phyloP scores from a whole-genome alignment of 2,113 vertebrate species.

The Cromileptes altivelis region DNA sequence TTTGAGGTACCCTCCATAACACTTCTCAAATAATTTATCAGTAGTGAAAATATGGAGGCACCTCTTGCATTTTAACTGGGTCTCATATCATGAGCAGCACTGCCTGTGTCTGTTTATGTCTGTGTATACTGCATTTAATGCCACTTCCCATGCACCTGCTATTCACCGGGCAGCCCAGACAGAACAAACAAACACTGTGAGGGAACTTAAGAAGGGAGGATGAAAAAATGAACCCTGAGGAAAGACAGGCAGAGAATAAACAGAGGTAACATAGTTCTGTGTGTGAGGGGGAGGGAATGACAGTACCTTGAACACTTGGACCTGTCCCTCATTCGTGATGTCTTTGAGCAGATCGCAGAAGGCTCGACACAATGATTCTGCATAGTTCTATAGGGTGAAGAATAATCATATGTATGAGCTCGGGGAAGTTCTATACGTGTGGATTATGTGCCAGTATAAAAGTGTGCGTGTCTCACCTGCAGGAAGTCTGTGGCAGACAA shows the following conservation, averaged over 20 bases:
- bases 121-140: background rate
- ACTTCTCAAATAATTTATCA: conserved; percentile 11
- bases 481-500: conserved; percentile 94
- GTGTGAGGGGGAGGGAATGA: background rate
- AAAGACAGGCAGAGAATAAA: background rate
- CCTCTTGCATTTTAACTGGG: conserved; percentile 17
- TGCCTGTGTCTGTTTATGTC: background rate
- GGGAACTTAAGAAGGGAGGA: conserved; percentile 11
- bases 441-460: background rate
- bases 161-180: background rate
- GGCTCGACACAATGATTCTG: conserved; percentile 89
- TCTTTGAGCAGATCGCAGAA: conserved; percentile 94
- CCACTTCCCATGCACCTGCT: conserved; percentile 9
- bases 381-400: conserved; percentile 87
- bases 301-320: conserved; percentile 95
- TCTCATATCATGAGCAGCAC: conserved; percentile 18
- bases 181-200: conserved; percentile 16
- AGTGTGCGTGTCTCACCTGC: conserved; percentile 86
- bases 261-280: background rate
- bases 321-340: conserved; percentile 95
- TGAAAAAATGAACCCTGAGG: conserved; percentile 1
- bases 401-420: background rate
- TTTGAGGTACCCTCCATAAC: background rate
- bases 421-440: background rate
- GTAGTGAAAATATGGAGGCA: background rate